Evolutionary conservation across 2,888 invertebrate species (phyloP), one percentile per base, ranked within the genome.

Genomic region (Caenorhabditis sinica): DNA sequence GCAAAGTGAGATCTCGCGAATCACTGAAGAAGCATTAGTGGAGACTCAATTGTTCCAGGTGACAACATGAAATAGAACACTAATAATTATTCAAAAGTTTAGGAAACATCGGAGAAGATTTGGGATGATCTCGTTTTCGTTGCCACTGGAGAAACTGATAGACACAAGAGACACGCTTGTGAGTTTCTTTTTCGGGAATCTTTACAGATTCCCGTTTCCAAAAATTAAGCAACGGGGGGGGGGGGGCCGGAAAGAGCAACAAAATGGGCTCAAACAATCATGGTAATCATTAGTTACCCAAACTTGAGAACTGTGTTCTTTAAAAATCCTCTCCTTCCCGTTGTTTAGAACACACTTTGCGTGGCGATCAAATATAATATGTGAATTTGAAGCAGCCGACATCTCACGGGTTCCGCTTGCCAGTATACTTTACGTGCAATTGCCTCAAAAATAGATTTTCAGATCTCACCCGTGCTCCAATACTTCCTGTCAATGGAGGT

Each of bases 141-240:
- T 20, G 84, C 81, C 0, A 85, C 84, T 15, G 81, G 77, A 45
- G 84, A 85, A 30, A 76, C 81, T 17, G 68, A 81, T 72, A 30
- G 84, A 58, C 72, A 73, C n/a, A 85, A 85, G 25, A 49, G 84
- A 69, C 76, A 82, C 15, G 81, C 84, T 2, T 85, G 84, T 84
- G 36, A 75, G 84, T 71, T 33, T 20, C 6, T 5, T 43, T 36
- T 73, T 63, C 45, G n/a, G 36, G 63, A 33, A 51, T 28, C 51
- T 23, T 25, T 36, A 15, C 6, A 20, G 17, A 25, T 36, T 23
- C 17, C 73, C 9, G 20, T 49, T 60, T 72, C 25, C 72, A 60
- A 61, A 72, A 63, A 20, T 49, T 73, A 28, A n/a, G 9, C 5
- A 60, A 20, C 68, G 51, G 49, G 51, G 68, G 61, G 36, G 51